Evolutionary conservation across 1,140 invertebrate species (phyloP).

Genomic region (Aphelinus atriplicis): DNA sequence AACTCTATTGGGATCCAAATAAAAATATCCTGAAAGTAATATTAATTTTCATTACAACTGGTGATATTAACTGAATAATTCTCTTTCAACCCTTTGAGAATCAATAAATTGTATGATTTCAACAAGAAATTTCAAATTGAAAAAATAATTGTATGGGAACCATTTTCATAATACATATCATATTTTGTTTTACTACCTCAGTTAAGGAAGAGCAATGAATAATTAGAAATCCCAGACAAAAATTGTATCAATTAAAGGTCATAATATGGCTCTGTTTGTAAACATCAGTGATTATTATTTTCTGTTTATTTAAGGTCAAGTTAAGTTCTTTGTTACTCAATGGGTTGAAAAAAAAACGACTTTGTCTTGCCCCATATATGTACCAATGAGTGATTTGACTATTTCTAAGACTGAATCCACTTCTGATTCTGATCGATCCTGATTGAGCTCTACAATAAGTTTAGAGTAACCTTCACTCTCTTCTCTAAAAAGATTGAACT

Average conservation of each 20-base stretch:
- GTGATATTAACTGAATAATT: neutral
- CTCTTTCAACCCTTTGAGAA: slow-evolving; percentile 3
- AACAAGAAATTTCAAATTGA: no score
- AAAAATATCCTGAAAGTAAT: slow-evolving; percentile 88
- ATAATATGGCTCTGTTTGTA: no score
- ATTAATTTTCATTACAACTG: neutral
- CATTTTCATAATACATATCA: no score
- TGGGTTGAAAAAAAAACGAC: slow-evolving; percentile 21
- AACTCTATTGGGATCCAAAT: slow-evolving; percentile 98
- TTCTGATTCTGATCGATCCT: slow-evolving; percentile 77
- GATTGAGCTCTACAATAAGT: slow-evolving; percentile 94
- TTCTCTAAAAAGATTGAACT: slow-evolving; percentile 98
- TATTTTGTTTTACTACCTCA: neutral
- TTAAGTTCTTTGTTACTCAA: slow-evolving; percentile 4
- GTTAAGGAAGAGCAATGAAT: no score
- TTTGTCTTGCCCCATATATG: neutral
- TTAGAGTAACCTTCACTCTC: slow-evolving; percentile 99
- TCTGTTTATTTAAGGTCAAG: neutral
- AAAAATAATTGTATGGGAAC: no score
- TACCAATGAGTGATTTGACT: slow-evolving; percentile 93
- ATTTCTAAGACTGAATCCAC: slow-evolving; percentile 78
- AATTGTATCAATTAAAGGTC: no score
- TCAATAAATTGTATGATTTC: neutral
- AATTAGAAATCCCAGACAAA: no score
- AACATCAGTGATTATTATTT: no score